phyloP scores from a whole-genome alignment of 2,797 vertebrate species.

The Yasuhikotakia modesta region DNA sequence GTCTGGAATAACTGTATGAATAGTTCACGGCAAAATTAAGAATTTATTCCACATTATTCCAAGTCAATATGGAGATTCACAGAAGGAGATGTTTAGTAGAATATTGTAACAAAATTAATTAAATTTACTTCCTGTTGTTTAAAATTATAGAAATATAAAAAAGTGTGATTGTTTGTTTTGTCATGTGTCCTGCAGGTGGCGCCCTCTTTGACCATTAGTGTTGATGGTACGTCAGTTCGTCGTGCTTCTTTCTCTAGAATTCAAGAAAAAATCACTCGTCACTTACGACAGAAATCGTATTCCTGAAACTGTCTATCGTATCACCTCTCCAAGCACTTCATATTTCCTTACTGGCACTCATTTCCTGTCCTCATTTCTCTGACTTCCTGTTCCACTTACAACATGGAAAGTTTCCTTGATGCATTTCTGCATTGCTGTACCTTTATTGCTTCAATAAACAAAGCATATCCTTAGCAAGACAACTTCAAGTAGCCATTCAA shows the following conservation, averaged over 20 bases:
- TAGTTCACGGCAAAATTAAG: no score
- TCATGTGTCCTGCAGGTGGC: slow-evolving; percentile 75
- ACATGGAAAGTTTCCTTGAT: slow-evolving; percentile 55
- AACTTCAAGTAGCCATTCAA: background rate
- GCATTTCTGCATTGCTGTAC: slow-evolving; percentile 45
- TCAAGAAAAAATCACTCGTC: slow-evolving; percentile 87
- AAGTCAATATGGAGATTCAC: no score
- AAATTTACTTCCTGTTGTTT: no score
- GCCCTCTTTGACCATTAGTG: slow-evolving; percentile 82
- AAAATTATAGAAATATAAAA: background rate
- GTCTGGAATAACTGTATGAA: background rate
- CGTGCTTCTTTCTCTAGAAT: slow-evolving; percentile 90
- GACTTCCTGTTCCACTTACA: slow-evolving; percentile 58
- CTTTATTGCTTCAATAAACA: background rate
- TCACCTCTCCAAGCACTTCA: slow-evolving; percentile 8
- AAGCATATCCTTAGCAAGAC: slow-evolving; percentile 2
- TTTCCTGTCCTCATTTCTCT: slow-evolving; percentile 26
- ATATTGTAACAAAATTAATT: no score
- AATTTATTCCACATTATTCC: no score
- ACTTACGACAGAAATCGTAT: slow-evolving; percentile 83
- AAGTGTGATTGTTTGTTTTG: slow-evolving; percentile 9
- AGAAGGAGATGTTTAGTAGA: no score
- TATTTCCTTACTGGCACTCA: background rate
- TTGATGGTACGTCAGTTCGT: slow-evolving; percentile 92
- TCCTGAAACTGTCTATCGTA: slow-evolving; percentile 75